These are phyloP conservation scores for Protonibea diacanthus DNA, from an alignment of 2,797 vertebrate species.

Conservation along the genomic window DNA sequence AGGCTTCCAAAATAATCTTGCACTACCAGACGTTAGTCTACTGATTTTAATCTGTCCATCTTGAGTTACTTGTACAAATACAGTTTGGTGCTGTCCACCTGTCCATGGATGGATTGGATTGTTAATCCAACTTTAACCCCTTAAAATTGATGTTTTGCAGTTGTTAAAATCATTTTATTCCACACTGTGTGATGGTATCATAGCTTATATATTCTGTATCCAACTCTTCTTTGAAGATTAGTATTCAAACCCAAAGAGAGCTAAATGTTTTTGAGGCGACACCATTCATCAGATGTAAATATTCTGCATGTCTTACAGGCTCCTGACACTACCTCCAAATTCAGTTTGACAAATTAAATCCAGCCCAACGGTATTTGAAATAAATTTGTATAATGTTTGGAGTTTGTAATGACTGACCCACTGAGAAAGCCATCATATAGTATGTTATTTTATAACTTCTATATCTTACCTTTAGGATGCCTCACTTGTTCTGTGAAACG, in stretches of 20 bases:
- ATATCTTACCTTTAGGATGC: not conserved
- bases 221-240: not conserved
- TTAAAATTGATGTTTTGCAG: not conserved
- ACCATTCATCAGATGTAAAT: not conserved
- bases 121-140: not conserved
- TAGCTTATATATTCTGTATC: not conserved
- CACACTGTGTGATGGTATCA: not conserved
- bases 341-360: not conserved
- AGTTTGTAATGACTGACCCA: not conserved
- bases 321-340: not conserved
- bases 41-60: slow-evolving; percentile 3
- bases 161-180: not conserved
- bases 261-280: not conserved
- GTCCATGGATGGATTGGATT: slow-evolving; percentile 34
- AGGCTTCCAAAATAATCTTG: not conserved
- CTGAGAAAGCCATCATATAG: too few relatives aligned
- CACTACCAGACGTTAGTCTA: not conserved
- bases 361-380: not conserved
- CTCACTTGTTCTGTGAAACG: not conserved
- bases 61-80: not conserved
- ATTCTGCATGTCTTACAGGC: not conserved
- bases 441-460: not conserved
- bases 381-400: slow-evolving; percentile 3
- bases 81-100: slow-evolving; percentile 45
- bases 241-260: not conserved